Base-by-base conservation (phyloP, 1,140 invertebrate species). In the Hyles euphorbiae region DNA sequence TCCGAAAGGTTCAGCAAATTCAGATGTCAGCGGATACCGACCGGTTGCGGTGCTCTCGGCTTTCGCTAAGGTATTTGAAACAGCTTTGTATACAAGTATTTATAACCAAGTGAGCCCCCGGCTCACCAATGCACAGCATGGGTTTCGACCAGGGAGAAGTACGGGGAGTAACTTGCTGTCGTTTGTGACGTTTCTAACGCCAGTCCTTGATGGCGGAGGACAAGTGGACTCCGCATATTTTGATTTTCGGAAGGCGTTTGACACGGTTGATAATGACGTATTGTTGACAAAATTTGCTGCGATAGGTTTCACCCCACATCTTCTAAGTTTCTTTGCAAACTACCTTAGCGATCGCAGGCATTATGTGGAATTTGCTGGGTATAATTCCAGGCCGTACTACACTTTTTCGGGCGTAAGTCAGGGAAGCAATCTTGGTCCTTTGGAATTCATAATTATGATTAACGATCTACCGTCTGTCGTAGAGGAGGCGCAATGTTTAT, bases 321-420 rank as follows among this genome's bases (percentile, higher is more conserved):
- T 53, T 12, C 12, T 53, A 4, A 43, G 43, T 2, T 53, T 53
- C 40, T 53, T 53, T 5, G 34, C 52, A 1, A 53, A 34, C n/a
- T 53, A 53, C n/a, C 10, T 53, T 3, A 12, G 52, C 3, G 34
- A 43, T 34, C 44, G 55, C 34, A 47, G 11, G 10, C 45, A 56
- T 11, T 34, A 34, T n/a, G 55, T 56, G 2, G 55, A 56, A n/a
- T 62, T 43, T 40, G 57, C 45, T 22, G 59, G 58, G 2, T 11
- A 55, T 10, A 5, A 44, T 12, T 71, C 65, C 1, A 36, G 60
- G 12, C n/a, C 40, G 1, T 68, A 68, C 47, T 69, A 45, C 52
- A 70, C 61, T 22, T 58, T 58, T n/a, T 70, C 68, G 3, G 63
- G 65, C 4, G 57, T 72, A 0, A 72, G 61, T 48, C 69, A 68